Evolutionary conservation across 1,140 invertebrate genomes (phyloP).

Genomic region (Caenorhabditis inopinata): DNA sequence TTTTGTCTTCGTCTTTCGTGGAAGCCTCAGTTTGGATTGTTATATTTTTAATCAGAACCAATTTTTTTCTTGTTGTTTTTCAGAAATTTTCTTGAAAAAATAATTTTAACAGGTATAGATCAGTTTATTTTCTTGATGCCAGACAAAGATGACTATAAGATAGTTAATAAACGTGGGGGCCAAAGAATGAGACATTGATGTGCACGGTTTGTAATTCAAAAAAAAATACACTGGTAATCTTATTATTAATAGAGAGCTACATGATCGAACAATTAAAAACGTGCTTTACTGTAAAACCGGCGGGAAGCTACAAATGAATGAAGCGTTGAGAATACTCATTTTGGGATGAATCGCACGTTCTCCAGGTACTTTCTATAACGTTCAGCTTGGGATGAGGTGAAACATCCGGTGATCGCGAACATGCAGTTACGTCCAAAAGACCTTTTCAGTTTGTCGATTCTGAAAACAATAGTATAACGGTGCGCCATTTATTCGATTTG

Average conservation of each 20-base stretch:
- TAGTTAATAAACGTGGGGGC: neutral
- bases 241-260: too few relatives aligned
- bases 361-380: constrained; percentile 24
- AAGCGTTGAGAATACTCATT: neutral
- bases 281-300: neutral
- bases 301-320: neutral
- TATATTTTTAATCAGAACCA: too few relatives aligned
- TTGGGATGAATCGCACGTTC: constrained; percentile 14
- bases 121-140: neutral
- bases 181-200: neutral
- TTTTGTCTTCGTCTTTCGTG: too few relatives aligned
- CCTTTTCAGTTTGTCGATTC: constrained; percentile 12
- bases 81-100: too few relatives aligned
- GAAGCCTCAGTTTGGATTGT: too few relatives aligned
- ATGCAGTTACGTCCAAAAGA: constrained; percentile 27
- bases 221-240: too few relatives aligned
- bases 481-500: too few relatives aligned
- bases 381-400: neutral
- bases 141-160: neutral
- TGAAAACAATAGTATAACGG: neutral
- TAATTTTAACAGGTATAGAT: neutral
- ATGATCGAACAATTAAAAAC: neutral
- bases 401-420: constrained; percentile 17
- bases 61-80: too few relatives aligned
- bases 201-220: too few relatives aligned